Conservation (phyloP, 2,888 invertebrate species). For the Epistrophe eligans region DNA sequence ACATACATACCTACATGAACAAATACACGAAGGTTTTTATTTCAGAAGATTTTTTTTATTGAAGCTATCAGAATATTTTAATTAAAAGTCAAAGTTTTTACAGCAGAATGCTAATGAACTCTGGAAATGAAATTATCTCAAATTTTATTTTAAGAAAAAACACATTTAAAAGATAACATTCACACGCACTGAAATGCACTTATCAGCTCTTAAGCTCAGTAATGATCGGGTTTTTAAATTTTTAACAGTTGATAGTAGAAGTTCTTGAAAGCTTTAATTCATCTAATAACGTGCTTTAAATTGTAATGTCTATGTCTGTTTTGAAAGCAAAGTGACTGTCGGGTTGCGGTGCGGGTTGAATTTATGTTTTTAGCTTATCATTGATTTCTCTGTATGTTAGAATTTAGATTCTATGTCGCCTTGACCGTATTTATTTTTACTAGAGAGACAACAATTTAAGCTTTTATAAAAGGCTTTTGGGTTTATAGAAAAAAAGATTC, state of each 20-base stretch:
- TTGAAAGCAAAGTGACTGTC: background rate
- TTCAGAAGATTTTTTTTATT: no score
- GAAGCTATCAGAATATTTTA: no score
- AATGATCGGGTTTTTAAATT: background rate
- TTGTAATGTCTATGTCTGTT: background rate
- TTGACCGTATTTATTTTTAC: background rate
- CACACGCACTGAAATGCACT: background rate
- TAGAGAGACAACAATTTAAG: background rate
- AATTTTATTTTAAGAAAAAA: no score
- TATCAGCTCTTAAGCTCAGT: background rate
- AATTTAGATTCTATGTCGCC: background rate
- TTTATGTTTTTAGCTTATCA: background rate
- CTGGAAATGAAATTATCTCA: no score
- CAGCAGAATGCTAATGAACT: background rate
- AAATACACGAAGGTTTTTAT: no score
- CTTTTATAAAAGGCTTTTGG: background rate
- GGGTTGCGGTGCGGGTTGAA: background rate
- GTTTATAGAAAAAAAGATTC: no score
- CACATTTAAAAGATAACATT: background rate
- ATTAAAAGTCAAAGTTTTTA: no score
- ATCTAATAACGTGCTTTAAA: background rate
- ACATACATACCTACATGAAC: no score
- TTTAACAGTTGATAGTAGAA: background rate
- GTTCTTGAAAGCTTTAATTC: background rate
- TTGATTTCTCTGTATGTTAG: background rate